Evolutionary conservation across 2,113 vertebrate genomes (phyloP).

Genomic region (Isichthys henryi): DNA sequence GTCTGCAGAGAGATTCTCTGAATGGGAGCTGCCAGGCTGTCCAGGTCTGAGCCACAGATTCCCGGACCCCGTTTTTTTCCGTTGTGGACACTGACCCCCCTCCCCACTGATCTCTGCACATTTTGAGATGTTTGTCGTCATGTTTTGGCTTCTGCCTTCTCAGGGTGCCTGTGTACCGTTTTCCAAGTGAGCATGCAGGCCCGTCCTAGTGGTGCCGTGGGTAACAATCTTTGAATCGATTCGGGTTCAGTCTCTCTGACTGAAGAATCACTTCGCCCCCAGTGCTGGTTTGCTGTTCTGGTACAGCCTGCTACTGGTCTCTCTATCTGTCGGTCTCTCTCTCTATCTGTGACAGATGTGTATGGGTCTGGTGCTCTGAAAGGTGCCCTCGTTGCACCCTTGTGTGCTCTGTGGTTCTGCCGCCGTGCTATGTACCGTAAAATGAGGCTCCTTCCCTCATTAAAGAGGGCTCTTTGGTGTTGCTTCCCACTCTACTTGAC

Average conservation of each 20-base stretch:
- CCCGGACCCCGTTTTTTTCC: no score
- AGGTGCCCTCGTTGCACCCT: neutral
- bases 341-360: neutral
- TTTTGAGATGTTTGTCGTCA: neutral
- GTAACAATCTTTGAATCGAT: neutral
- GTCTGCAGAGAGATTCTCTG: neutral
- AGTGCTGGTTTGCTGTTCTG: neutral
- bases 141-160: neutral
- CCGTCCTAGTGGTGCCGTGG: neutral
- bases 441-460: neutral
- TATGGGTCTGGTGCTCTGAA: neutral
- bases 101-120: no score
- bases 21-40: neutral
- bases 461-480: neutral
- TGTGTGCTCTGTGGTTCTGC: neutral
- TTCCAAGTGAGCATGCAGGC: neutral
- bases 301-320: neutral
- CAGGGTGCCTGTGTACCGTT: neutral
- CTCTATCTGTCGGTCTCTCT: neutral
- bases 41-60: neutral
- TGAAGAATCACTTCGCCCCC: neutral
- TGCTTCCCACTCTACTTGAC: neutral
- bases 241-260: neutral
- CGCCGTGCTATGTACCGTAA: neutral
- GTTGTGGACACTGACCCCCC: no score